A percentile compares a stretch with the other conserved stretches of the same genome.
These are phyloP conservation scores for Eulemur albifrons DNA, from an alignment of 2,797 vertebrate genomes.

Conservation along the genomic window DNA sequence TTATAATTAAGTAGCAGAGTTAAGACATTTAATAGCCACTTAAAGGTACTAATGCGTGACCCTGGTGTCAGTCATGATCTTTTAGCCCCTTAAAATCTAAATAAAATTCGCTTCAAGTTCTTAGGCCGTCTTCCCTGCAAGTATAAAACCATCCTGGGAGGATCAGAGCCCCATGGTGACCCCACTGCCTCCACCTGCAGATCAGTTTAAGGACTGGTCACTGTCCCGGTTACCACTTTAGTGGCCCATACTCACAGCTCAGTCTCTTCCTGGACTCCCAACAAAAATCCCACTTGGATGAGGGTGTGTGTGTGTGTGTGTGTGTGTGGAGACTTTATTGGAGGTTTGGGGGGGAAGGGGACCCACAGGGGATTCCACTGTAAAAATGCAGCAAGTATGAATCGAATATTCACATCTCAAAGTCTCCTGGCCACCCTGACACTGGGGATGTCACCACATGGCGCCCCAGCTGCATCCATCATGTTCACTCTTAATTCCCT, in stretches of 20 bases:
- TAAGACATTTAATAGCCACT: neutral
- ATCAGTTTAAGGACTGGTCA: neutral
- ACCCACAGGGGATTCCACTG: neutral
- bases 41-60: neutral
- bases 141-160: neutral
- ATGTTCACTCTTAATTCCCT: neutral
- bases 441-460: neutral
- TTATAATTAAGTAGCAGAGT: neutral
- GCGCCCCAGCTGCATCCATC: accelerated
- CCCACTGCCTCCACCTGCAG: neutral
- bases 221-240: neutral
- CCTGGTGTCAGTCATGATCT: neutral
- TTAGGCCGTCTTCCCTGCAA: neutral
- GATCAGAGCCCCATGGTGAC: neutral
- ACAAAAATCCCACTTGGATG: neutral
- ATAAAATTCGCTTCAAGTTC: neutral
- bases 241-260: neutral
- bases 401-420: neutral
- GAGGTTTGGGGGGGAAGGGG: too few species aligned
- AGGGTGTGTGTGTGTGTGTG: neutral
- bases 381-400: neutral
- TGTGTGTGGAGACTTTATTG: neutral
- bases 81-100: neutral
- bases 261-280: neutral
- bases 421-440: neutral